These are phyloP conservation scores for Pseudomyrmex concolor DNA, from an alignment of 1,140 invertebrate species.

Conservation along the genomic window DNA sequence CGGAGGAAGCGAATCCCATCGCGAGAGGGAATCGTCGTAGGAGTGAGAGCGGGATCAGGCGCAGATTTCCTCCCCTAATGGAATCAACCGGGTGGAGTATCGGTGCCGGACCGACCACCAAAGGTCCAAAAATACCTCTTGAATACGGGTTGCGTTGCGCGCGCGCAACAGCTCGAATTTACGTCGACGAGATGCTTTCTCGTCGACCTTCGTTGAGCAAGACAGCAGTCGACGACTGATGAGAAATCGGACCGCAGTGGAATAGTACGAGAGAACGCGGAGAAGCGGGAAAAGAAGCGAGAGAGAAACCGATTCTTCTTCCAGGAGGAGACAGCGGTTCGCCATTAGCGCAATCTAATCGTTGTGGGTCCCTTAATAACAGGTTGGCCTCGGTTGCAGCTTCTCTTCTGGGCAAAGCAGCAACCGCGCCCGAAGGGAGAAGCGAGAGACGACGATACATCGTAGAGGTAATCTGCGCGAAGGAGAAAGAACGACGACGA, in stretches of 20 bases:
- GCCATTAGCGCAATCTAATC: slow-evolving; percentile 77
- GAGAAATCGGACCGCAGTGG: neutral
- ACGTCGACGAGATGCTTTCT: slow-evolving; percentile 41
- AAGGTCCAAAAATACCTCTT: slow-evolving; percentile 14
- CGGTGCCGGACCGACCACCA: neutral
- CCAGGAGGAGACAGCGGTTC: slow-evolving; percentile 72
- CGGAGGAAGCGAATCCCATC: slow-evolving; percentile 18
- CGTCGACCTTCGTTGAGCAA: slow-evolving; percentile 3
- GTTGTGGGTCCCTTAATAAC: slow-evolving; percentile 75
- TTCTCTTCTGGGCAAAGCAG: too few species aligned
- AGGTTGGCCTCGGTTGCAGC: slow-evolving; percentile 66
- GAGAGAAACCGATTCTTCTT: slow-evolving; percentile 58
- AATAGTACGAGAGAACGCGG: slow-evolving; percentile 7
- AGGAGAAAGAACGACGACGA: neutral
- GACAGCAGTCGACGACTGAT: neutral
- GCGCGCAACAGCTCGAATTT: slow-evolving; percentile 41
- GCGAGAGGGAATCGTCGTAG: slow-evolving; percentile 56
- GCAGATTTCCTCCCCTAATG: slow-evolving; percentile 55
- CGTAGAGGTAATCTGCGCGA: neutral
- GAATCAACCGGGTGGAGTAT: slow-evolving; percentile 53
- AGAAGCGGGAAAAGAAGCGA: slow-evolving; percentile 30
- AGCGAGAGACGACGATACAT: slow-evolving; percentile 40
- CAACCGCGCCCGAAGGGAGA: slow-evolving; percentile 28
- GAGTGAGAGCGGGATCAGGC: slow-evolving; percentile 44
- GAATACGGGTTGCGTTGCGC: slow-evolving; percentile 5